phyloP scores from a whole-genome alignment of 2,797 vertebrate genomes.

The Telmatherina bonti region DNA sequence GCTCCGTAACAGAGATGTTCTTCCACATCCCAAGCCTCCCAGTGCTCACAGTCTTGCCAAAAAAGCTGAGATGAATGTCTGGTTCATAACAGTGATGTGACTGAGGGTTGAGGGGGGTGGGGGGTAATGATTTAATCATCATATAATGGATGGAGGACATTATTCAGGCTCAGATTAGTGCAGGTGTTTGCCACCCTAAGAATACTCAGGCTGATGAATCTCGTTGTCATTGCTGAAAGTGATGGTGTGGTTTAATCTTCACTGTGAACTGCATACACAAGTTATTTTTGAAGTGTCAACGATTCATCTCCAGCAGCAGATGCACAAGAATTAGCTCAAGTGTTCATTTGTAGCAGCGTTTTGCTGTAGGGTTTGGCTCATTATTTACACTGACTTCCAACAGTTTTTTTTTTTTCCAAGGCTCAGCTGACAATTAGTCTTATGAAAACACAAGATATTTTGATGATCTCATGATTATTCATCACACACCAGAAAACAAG shows the following conservation, averaged over 20 bases:
- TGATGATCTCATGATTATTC: conserved; percentile 3
- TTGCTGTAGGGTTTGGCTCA: conserved; percentile 10
- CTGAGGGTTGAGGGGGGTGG: conserved; percentile 27
- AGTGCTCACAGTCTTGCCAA: conserved; percentile 32
- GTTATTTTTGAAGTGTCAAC: conserved; percentile 54
- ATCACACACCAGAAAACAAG: background rate
- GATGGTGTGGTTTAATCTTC: conserved; percentile 64
- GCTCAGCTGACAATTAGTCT: conserved; percentile 11
- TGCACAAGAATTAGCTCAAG: conserved; percentile 48
- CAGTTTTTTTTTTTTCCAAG: background rate
- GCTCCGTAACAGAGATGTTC: conserved; percentile 22
- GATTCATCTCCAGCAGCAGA: conserved; percentile 52
- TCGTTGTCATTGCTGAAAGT: conserved; percentile 58
- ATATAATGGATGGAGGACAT: conserved; percentile 74
- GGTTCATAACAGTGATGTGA: conserved; percentile 59
- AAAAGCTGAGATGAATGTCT: conserved; percentile 63
- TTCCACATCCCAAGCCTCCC: conserved; percentile 16
- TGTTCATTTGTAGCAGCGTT: conserved; percentile 34
- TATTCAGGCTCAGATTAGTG: conserved; percentile 66
- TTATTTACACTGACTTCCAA: conserved; percentile 16
- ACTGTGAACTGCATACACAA: conserved; percentile 54
- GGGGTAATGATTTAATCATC: conserved; percentile 71
- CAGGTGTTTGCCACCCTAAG: conserved; percentile 68
- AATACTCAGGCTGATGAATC: conserved; percentile 71
- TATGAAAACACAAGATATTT: background rate